phyloP scores from a whole-genome alignment of 2,113 vertebrate species.

The Alexandromys fortis region DNA sequence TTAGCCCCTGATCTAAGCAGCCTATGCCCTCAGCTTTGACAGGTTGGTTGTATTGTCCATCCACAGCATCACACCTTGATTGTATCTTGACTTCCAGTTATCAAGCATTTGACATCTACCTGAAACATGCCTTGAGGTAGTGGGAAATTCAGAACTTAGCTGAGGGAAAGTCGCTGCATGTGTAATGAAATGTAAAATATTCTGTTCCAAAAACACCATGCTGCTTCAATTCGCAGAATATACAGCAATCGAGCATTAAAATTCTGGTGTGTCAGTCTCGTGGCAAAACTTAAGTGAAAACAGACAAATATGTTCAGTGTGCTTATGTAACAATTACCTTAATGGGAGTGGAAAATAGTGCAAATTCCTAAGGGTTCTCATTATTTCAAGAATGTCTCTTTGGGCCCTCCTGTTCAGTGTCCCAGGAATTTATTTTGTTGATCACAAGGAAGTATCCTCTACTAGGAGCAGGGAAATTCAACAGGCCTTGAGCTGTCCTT shows the following conservation, averaged over 20 bases:
- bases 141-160: slow-evolving; percentile 60
- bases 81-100: not conserved
- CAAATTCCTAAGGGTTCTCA: slow-evolving; percentile 63
- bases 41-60: not conserved
- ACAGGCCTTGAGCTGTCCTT: slow-evolving; percentile 11
- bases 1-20: not conserved
- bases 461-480: not conserved
- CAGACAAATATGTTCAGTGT: slow-evolving; percentile 74
- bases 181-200: slow-evolving; percentile 83
- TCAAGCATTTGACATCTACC: slow-evolving; percentile 15
- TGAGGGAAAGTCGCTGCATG: slow-evolving; percentile 70
- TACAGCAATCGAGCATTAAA: slow-evolving; percentile 82
- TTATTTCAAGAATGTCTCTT: slow-evolving; percentile 70
- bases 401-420: slow-evolving; percentile 55
- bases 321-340: slow-evolving; percentile 74
- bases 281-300: slow-evolving; percentile 82
- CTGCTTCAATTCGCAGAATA: slow-evolving; percentile 84
- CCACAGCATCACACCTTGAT: not conserved
- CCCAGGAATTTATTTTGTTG: slow-evolving; percentile 34
- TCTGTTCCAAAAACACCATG: slow-evolving; percentile 72
- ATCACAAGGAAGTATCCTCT: slow-evolving; percentile 3
- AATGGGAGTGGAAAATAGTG: slow-evolving; percentile 59
- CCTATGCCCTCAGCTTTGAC: not conserved
- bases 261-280: slow-evolving; percentile 79
- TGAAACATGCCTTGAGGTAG: slow-evolving; percentile 17